Evolutionary conservation across 2,888 invertebrate genomes (phyloP), one percentile per base, ranked within the genome.

Genomic region (Cataglyphis albicans): DNA sequence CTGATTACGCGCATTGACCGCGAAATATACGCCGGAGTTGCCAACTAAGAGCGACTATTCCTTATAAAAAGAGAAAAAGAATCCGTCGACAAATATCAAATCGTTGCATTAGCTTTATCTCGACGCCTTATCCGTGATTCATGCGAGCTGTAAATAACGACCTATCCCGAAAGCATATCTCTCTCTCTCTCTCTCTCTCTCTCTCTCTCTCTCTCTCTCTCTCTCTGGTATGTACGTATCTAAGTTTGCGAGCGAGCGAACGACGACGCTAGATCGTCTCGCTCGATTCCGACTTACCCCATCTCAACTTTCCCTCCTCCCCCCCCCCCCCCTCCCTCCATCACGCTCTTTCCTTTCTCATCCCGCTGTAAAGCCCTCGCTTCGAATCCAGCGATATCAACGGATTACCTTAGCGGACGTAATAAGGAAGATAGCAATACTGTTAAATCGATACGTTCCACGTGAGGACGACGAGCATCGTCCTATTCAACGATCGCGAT

Each of bases 391-490:
- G 21, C 57, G 68, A 65, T 78, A 72, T 68, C 67, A 64, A 78
- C 78, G 82, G 72, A 76, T 82, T 80, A 75, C 82, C 70, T 81
- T 86, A 81, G 80, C 83, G 25, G 10, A 38, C 67, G 84, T 87
- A 92, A 93, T 93, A 92, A 93, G 93, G 91, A 93, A 92, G 91
- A 91, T 92, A 90, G 89, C 87, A 86, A 72, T 63, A 61, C 32
- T 32, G 29, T 86, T 84, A 73, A 85, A 83, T 84, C 82, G 84
- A 86, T 87, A 84, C 80, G 65, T 72, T 52, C 65, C 63, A 21
- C 55, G 64, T 7, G n/a, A 52, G 7, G 48, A 52, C 48, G 52
- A 76, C 67, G 76, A 61, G 67, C 61, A 44, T 59, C 76, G 38
- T 61, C n/a, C 76, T 52, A 41, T 35, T 57, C 68, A 65, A 57